These are phyloP conservation scores for Adelges cooleyi DNA, from an alignment of 1,140 invertebrate genomes.

Conservation along the genomic window DNA sequence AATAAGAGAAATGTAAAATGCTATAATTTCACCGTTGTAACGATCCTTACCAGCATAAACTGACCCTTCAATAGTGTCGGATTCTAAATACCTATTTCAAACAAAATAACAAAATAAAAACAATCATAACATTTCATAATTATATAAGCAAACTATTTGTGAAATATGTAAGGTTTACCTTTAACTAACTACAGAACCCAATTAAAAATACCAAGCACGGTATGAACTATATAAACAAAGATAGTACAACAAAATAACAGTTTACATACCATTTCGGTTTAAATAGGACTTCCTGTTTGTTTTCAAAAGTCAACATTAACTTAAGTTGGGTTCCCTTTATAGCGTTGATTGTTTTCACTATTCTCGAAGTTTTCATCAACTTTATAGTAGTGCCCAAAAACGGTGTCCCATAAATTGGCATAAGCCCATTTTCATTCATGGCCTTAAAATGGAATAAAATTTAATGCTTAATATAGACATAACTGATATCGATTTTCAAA, in stretches of 20 bases:
- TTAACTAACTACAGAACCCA: too few relatives aligned
- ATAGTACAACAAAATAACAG: not conserved
- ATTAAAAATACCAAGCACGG: too few relatives aligned
- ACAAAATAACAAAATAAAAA: not conserved
- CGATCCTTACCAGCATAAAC: slow-evolving; percentile 82
- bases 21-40: slow-evolving; percentile 87
- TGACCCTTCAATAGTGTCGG: slow-evolving; percentile 59
- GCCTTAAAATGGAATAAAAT: slow-evolving; percentile 45
- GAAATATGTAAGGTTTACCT: too few relatives aligned
- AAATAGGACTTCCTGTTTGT: slow-evolving; percentile 68
- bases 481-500: too few relatives aligned
- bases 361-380: slow-evolving; percentile 53
- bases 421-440: slow-evolving; percentile 52
- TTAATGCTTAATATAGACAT: too few relatives aligned
- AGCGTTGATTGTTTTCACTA: slow-evolving; percentile 62
- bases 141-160: not conserved
- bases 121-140: not conserved
- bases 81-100: slow-evolving; percentile 51
- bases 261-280: slow-evolving; percentile 65
- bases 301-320: slow-evolving; percentile 61
- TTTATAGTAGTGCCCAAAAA: slow-evolving; percentile 58
- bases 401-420: slow-evolving; percentile 47
- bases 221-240: too few relatives aligned
- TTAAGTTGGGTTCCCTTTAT: slow-evolving; percentile 82
- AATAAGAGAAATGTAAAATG: slow-evolving; percentile 76